Evolutionary conservation across 2,113 vertebrate species (phyloP), one percentile per base, ranked within the genome.

Genomic region (Chaenogobius annularis): DNA sequence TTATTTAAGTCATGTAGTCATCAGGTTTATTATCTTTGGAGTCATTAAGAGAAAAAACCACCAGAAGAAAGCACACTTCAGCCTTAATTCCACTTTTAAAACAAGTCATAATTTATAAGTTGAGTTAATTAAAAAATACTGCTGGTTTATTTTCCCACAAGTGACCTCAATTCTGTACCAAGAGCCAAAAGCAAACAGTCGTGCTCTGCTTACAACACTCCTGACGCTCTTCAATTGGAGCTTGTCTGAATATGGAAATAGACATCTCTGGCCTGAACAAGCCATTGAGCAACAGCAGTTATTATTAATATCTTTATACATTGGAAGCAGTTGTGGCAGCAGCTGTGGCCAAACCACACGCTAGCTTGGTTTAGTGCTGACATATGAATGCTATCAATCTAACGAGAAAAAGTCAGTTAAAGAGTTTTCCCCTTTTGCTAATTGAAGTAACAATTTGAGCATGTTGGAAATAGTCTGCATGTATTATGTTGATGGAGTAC

Each of bases 81-180:
- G 68, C 20, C 72, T 70, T 80, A 74, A 80, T 83, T 79, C 43
- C 55, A 22, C 72, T 70, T 74, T 78, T 59, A 71, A 46, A 78
- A 63, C 59, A 40, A 68, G 56, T 54, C 31, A 61, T 76, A 72
- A 79, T 80, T 81, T 64, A 75, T 62, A 59, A 35, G 70, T 75
- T 69, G 47, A 63, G 73, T 40, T 75, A 14, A 77, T 72, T 50
- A 20, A 47, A 64, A 59, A 69, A 19, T 69, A 55, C 52, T 66
- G 58, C 43, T 64, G 58, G 22, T 69, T 73, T 73, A 71, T 22
- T 37, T 67, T 50, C 59, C n/a, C 19, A 44, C 73, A 19, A 7
- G 20, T 17, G 44, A 26, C 7, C 20, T 61, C 20, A 43, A 9
- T 66, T 10, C 66, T 54, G 55, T 64, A 69, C 37, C 66, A 8